Conservation (phyloP, 2,888 invertebrate genomes). For the Operophtera brumata region DNA sequence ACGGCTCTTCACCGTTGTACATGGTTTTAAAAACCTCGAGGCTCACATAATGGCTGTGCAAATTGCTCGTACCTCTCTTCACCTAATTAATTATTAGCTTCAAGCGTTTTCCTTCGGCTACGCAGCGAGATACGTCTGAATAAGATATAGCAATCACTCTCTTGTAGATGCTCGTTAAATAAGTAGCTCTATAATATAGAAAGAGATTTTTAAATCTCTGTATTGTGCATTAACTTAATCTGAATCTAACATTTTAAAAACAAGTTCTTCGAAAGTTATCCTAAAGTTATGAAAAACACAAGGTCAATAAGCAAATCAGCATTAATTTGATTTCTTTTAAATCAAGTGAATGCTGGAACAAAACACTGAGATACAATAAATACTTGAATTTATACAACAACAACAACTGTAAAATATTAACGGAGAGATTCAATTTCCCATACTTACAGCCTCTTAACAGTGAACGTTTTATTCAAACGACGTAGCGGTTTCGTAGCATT, state of each 20-base stretch:
- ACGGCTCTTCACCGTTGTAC: not conserved
- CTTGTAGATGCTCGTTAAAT: constrained; percentile 13
- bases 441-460: constrained; percentile 45
- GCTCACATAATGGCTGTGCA: constrained; percentile 38
- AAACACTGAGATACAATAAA: not conserved
- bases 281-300: not conserved
- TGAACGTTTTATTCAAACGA: constrained; percentile 43
- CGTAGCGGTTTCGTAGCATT: constrained; percentile 38
- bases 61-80: constrained; percentile 42
- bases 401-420: not conserved
- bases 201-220: not conserved
- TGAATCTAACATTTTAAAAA: not conserved
- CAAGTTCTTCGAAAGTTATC: not conserved
- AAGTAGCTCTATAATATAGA: not conserved
- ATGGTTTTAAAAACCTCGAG: constrained; percentile 32
- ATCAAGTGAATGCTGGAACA: not conserved
- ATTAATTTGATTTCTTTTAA: too few species aligned
- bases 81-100: constrained; percentile 43
- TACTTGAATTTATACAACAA: too few species aligned
- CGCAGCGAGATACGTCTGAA: constrained; percentile 31
- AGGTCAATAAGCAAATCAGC: not conserved
- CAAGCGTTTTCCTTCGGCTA: constrained; percentile 29
- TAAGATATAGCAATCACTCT: constrained; percentile 34
- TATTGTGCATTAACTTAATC: not conserved
- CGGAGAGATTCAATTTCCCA: constrained; percentile 19